phyloP scores from a whole-genome alignment of 2,888 invertebrate species.

The Oegoconia quadripuncta region DNA sequence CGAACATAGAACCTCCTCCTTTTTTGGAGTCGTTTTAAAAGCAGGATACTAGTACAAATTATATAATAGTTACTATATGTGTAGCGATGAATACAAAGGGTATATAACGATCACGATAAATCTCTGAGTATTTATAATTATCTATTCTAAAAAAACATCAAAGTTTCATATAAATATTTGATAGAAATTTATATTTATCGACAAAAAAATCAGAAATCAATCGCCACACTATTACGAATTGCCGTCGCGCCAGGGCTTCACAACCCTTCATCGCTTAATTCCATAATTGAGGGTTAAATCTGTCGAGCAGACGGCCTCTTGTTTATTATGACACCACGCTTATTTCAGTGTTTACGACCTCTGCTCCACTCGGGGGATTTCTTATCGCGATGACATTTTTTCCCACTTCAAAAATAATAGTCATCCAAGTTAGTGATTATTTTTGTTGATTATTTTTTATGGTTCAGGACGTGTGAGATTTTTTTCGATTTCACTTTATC shows the following conservation, averaged over 20 bases:
- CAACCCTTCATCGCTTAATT: conserved; percentile 74
- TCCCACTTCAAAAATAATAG: conserved; percentile 11
- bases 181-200: background rate
- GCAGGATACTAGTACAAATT: too few relatives aligned
- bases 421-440: too few relatives aligned
- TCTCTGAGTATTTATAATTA: too few relatives aligned
- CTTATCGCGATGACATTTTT: conserved; percentile 56
- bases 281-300: conserved; percentile 78
- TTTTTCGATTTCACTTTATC: too few relatives aligned
- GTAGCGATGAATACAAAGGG: too few relatives aligned
- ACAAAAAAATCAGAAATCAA: background rate
- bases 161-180: background rate
- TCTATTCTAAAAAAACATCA: too few relatives aligned
- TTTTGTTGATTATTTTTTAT: too few relatives aligned
- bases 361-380: conserved; percentile 22
- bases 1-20: too few relatives aligned
- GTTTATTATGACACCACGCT: conserved; percentile 67
- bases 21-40: too few relatives aligned
- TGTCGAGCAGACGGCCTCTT: conserved; percentile 56
- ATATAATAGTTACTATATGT: too few relatives aligned
- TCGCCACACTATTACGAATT: conserved; percentile 8
- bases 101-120: too few relatives aligned
- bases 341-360: conserved; percentile 31
- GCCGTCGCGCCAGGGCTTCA: conserved; percentile 42
- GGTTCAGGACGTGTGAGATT: too few relatives aligned